Evolutionary conservation across 1,140 invertebrate genomes (phyloP), one percentile per base, ranked within the genome.

Genomic region (Kradibia gibbosae): DNA sequence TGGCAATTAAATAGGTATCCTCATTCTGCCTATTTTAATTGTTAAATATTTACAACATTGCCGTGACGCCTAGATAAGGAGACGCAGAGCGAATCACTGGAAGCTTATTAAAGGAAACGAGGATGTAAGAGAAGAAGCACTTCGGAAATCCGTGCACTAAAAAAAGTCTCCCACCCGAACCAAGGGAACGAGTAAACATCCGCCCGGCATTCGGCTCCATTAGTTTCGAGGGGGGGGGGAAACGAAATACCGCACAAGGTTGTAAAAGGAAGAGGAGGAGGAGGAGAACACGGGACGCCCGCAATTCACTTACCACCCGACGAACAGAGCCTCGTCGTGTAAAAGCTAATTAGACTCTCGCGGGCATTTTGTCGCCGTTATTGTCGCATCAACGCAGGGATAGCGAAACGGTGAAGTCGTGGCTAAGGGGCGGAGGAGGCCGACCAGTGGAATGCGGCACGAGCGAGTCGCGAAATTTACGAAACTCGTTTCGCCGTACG

Each of bases 281-380:
- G 15, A 31, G 28, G 17, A 48, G 45, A 13, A 8, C 42, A 13
- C 42, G 42, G 3, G 10, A 5, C 11, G 31, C 57, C 10, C 13
- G 57, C 13, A 20, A 28, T 34, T 65, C 36, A 39, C 34, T n/a
- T 62, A 62, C 25, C 57, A 13, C 34, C 22, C 1, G 57, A 1
- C 2, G 17, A 34, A 22, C 34, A 34, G n/a, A 3, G 62, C 3
- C 36, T 65, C 8, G 3, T 34, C 60, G 31, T 65, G 60, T 36
- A 67, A 67, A 39, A 22, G 34, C 62, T 67, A 67, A 67, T 67
- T 67, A 67, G 62, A 67, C 34, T 67, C 62, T 39, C 62, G 20
- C 20, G 34, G 62, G 34, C 20, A 39, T 22, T 34, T 67, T 67
- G 62, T 67, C 62, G 62, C 34, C n/a, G 34, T 67, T 36, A 39